A percentile compares a stretch with the other conserved stretches of the same genome.
These are phyloP conservation scores for Thermophis baileyi DNA, from an alignment of 2,113 vertebrate genomes.

Conservation along the genomic window DNA sequence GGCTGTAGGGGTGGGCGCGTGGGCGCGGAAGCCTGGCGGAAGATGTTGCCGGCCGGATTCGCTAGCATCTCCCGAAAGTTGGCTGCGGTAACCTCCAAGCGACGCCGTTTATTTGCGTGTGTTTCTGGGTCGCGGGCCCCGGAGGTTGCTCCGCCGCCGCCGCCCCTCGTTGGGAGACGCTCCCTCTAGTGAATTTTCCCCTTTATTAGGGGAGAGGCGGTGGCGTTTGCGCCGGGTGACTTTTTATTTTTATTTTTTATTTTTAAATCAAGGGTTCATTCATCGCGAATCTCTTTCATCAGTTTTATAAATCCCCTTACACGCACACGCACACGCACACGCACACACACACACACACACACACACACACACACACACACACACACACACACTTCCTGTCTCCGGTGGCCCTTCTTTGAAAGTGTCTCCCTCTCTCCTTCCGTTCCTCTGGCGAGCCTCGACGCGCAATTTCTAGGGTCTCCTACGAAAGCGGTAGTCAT, in stretches of 20 bases:
- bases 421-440: neutral
- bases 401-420: neutral
- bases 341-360: no score
- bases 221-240: neutral
- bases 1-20: neutral
- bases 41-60: neutral
- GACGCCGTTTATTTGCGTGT: neutral
- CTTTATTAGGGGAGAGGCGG: neutral
- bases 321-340: no score
- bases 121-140: neutral
- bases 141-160: neutral
- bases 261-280: neutral
- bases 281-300: neutral
- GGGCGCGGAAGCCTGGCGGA: neutral
- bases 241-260: neutral
- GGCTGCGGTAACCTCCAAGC: neutral
- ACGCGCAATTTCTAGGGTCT: neutral
- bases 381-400: neutral
- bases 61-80: conserved; percentile 2
- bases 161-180: neutral
- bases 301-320: neutral
- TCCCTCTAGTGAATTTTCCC: neutral
- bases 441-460: neutral
- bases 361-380: no score
- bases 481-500: neutral